Percentiles rank a stretch among this genome's conserved stretches.
phyloP scores from a whole-genome alignment of 2,113 vertebrate genomes.

The Spermophilus dauricus region DNA sequence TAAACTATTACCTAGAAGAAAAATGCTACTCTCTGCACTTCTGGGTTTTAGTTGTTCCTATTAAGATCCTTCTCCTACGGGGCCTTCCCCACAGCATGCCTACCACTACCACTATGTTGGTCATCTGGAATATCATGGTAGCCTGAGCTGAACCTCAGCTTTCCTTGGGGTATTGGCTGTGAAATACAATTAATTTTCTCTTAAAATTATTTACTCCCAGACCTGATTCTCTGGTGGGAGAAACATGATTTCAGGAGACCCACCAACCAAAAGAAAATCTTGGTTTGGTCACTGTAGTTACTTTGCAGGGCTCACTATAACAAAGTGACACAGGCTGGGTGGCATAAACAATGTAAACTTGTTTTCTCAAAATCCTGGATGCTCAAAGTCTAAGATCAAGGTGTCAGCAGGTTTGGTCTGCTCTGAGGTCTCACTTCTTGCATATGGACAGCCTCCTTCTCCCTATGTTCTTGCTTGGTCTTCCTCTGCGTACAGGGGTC shows the following conservation, averaged over 20 bases:
- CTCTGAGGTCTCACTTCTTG: background rate
- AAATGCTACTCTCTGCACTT: background rate
- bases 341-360: background rate
- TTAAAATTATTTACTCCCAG: conserved; percentile 9
- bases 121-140: background rate
- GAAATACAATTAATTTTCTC: conserved; percentile 3
- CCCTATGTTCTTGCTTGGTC: background rate
- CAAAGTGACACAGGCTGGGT: background rate
- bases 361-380: background rate
- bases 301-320: background rate
- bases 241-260: background rate
- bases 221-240: background rate
- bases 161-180: background rate
- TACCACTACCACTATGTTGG: background rate
- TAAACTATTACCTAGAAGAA: background rate
- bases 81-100: background rate
- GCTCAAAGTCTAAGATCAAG: background rate
- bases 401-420: background rate
- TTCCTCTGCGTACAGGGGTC: background rate
- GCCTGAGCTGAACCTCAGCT: background rate
- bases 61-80: background rate
- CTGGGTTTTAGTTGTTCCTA: background rate
- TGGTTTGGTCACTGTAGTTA: background rate
- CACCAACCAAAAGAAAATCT: background rate
- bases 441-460: background rate